Conservation (phyloP, 2,797 vertebrate species). For the Hozukius guyotensis region DNA sequence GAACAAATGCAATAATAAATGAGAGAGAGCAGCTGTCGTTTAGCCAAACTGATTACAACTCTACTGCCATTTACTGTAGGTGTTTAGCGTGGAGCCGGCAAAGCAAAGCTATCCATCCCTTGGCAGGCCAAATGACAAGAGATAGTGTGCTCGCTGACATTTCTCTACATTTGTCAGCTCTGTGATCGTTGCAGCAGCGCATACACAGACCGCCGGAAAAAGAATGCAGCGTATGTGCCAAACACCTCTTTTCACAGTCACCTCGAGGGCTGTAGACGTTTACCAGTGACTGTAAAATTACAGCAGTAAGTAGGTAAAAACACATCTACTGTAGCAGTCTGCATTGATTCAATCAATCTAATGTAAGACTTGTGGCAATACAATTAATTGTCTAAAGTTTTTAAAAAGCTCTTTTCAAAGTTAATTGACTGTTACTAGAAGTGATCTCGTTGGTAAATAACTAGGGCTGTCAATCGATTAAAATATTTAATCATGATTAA, state of each 20-base stretch:
- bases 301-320: constrained; percentile 11
- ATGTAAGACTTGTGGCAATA: background rate
- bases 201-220: constrained; percentile 4
- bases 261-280: constrained; percentile 17
- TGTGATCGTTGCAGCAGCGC: constrained; percentile 48
- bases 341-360: constrained; percentile 12
- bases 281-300: constrained; percentile 32
- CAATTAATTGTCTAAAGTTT: background rate
- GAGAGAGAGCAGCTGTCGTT: constrained; percentile 66
- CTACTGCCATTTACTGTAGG: constrained; percentile 50
- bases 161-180: constrained; percentile 36
- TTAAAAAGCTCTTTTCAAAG: background rate
- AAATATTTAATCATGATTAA: background rate
- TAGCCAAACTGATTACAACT: constrained; percentile 66
- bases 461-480: background rate
- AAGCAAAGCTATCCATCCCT: constrained; percentile 45
- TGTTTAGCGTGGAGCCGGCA: constrained; percentile 50
- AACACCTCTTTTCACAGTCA: constrained; percentile 16
- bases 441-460: background rate
- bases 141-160: constrained; percentile 46
- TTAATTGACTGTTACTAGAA: background rate
- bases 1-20: constrained; percentile 70
- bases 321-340: background rate
- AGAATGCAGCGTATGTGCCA: constrained; percentile 8
- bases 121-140: constrained; percentile 33